Percentiles rank a stretch among this genome's conserved stretches.
These are phyloP conservation scores for Chaenodraco wilsoni DNA, from an alignment of 2,797 vertebrate genomes.

Conservation along the genomic window DNA sequence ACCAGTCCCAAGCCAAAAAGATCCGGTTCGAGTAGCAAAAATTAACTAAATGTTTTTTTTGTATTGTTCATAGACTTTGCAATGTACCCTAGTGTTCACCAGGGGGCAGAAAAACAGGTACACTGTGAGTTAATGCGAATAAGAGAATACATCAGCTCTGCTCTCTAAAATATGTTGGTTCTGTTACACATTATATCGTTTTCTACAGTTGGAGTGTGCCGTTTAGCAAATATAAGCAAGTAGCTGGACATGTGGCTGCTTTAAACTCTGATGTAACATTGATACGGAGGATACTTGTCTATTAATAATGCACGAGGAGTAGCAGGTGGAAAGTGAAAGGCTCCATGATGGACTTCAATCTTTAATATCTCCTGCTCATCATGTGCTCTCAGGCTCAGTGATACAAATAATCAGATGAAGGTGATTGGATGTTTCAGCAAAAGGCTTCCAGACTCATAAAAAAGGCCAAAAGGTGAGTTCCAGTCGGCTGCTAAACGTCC, in stretches of 20 bases:
- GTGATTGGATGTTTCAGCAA: background rate
- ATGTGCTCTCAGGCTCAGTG: background rate
- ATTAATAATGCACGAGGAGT: constrained; percentile 47
- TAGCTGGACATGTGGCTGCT: background rate
- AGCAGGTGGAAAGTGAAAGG: constrained; percentile 50
- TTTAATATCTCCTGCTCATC: constrained; percentile 6
- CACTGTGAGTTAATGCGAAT: background rate
- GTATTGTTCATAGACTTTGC: background rate
- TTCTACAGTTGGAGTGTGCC: background rate
- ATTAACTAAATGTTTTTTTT: background rate
- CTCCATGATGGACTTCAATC: background rate
- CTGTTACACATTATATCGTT: background rate
- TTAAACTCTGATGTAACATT: constrained; percentile 5
- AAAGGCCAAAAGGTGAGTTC: background rate
- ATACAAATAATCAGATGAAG: background rate
- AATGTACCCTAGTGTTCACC: constrained; percentile 28
- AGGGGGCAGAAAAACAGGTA: constrained; percentile 30
- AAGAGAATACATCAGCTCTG: background rate
- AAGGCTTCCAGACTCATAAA: background rate
- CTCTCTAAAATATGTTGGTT: background rate
- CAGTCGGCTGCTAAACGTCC: background rate
- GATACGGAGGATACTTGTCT: background rate
- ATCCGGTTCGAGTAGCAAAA: background rate
- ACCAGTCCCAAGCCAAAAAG: background rate
- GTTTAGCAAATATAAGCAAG: background rate